phyloP scores from a whole-genome alignment of 2,888 invertebrate species.

The Agrochola lychnidis region DNA sequence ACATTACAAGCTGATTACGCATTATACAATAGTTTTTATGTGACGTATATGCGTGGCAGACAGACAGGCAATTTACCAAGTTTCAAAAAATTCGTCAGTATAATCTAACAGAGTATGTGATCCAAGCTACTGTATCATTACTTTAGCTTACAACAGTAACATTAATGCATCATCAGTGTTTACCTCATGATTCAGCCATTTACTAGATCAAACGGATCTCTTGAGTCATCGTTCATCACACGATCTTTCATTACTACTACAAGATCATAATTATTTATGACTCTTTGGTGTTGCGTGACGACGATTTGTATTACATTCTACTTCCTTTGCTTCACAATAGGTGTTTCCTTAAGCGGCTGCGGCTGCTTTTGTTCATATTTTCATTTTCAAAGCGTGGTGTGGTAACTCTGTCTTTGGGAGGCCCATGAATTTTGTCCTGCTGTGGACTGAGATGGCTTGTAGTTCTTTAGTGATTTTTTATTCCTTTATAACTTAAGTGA shows the following conservation, averaged over 20 bases:
- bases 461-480: neutral
- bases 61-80: neutral
- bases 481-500: neutral
- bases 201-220: conserved; percentile 24
- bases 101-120: neutral
- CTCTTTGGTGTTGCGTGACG: conserved; percentile 6
- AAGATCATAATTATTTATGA: conserved; percentile 10
- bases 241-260: conserved; percentile 21
- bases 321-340: conserved; percentile 35
- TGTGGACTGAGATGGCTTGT: neutral
- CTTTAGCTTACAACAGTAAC: neutral
- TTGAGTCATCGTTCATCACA: conserved; percentile 47
- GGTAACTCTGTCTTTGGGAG: neutral
- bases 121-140: neutral
- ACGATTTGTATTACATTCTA: conserved; percentile 24
- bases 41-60: no score
- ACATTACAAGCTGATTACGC: no score
- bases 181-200: conserved; percentile 42
- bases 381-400: neutral
- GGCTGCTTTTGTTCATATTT: conserved; percentile 13
- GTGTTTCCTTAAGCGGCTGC: neutral
- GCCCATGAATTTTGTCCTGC: neutral
- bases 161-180: conserved; percentile 31
- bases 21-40: neutral
- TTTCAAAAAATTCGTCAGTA: neutral